A percentile compares a stretch with the other conserved stretches of the same genome.
Evolutionary conservation across 2,888 invertebrate genomes (phyloP).

Genomic region (Drosophila borealis): DNA sequence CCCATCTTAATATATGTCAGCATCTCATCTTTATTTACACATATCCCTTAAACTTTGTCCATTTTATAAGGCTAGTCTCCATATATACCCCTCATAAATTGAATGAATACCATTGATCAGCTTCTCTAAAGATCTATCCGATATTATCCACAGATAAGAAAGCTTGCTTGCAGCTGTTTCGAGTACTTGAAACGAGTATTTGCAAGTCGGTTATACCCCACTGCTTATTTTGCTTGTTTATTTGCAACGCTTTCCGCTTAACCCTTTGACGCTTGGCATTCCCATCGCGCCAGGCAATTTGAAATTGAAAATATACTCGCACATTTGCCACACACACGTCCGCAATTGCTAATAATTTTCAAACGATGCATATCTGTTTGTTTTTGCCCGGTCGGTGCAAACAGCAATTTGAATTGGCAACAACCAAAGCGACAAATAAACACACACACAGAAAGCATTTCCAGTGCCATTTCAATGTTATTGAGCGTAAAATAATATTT

Average conservation of each 20-base stretch:
- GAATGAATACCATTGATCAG: too few species aligned
- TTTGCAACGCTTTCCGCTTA: not conserved
- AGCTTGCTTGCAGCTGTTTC: too few species aligned
- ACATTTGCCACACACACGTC: slow-evolving; percentile 10
- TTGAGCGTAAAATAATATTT: slow-evolving; percentile 54
- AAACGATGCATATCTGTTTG: slow-evolving; percentile 35
- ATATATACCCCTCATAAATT: too few species aligned
- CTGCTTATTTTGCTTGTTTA: not conserved
- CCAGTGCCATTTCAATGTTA: slow-evolving; percentile 31
- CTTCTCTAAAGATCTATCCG: too few species aligned
- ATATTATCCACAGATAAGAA: too few species aligned
- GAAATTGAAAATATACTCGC: slow-evolving; percentile 38
- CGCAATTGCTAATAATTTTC: slow-evolving; percentile 41
- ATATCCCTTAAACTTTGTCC: too few species aligned
- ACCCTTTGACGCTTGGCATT: slow-evolving; percentile 7
- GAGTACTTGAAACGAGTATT: too few species aligned
- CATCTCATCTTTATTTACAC: too few species aligned
- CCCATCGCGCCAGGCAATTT: slow-evolving; percentile 22
- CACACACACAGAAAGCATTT: slow-evolving; percentile 31
- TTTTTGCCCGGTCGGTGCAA: slow-evolving; percentile 13
- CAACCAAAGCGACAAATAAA: slow-evolving; percentile 16
- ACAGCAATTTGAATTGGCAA: slow-evolving; percentile 12
- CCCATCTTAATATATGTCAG: too few species aligned
- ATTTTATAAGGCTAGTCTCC: too few species aligned
- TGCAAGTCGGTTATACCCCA: too few species aligned